phyloP scores from a whole-genome alignment of 2,888 invertebrate species.

The Bruchidius siliquastri region DNA sequence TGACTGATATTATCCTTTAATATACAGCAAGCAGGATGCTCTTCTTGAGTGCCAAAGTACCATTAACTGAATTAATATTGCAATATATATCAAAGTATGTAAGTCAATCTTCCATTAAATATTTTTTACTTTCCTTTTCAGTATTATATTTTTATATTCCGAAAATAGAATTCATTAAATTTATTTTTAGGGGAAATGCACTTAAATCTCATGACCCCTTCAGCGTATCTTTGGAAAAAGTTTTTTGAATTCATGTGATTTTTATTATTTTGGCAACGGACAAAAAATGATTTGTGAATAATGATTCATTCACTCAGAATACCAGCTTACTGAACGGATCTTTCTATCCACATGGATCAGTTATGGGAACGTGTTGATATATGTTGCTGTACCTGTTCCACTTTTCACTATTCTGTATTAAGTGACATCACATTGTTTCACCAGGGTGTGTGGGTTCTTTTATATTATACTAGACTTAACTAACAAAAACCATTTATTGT shows the following conservation, averaged over 20 bases:
- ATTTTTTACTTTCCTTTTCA: not conserved
- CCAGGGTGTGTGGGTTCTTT: conserved; percentile 39
- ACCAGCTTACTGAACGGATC: not conserved
- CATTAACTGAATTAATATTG: not conserved
- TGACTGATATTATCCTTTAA: not conserved
- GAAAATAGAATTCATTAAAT: no score
- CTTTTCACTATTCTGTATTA: not conserved
- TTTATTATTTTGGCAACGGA: no score
- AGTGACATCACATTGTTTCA: conserved; percentile 30
- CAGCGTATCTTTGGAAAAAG: no score
- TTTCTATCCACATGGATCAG: not conserved
- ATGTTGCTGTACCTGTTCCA: not conserved
- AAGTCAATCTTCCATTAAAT: no score
- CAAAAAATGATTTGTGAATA: no score
- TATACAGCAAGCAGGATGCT: not conserved
- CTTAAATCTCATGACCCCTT: no score
- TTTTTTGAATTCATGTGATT: no score
- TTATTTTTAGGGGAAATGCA: no score
- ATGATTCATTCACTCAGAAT: not conserved
- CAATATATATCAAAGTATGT: no score
- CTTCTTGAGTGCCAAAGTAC: not conserved
- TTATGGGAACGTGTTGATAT: not conserved
- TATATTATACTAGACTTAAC: conserved; percentile 24
- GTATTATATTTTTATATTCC: no score
- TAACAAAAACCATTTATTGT: conserved; percentile 22